Percentiles rank a stretch among this genome's conserved stretches.
These are phyloP conservation scores for Lucinisca nassula DNA, from an alignment of 2,888 invertebrate genomes.

Conservation along the genomic window DNA sequence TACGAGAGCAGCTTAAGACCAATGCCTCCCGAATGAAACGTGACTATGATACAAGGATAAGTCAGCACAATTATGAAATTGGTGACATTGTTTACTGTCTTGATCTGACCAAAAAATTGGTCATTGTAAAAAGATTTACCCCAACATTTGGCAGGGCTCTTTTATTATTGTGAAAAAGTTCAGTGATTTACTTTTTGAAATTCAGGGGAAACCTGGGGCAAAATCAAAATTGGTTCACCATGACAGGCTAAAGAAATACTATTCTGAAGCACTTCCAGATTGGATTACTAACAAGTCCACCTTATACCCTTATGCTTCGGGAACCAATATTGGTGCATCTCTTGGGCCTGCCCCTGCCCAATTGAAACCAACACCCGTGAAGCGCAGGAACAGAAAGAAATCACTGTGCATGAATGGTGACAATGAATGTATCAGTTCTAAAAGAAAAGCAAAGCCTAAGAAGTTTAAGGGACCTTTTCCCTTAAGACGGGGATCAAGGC, in stretches of 20 bases:
- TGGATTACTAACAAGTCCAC: too few relatives aligned
- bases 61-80: neutral
- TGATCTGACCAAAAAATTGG: slow-evolving; percentile 16
- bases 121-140: slow-evolving; percentile 21
- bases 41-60: slow-evolving; percentile 30
- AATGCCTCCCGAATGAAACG: slow-evolving; percentile 19
- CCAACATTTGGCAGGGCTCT: slow-evolving; percentile 36
- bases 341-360: too few relatives aligned
- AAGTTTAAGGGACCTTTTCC: too few relatives aligned
- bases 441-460: too few relatives aligned
- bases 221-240: slow-evolving; percentile 22
- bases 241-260: slow-evolving; percentile 29
- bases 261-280: neutral
- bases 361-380: too few relatives aligned
- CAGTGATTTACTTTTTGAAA: slow-evolving; percentile 26
- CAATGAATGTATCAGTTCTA: too few relatives aligned
- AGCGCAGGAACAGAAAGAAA: too few relatives aligned
- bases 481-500: too few relatives aligned
- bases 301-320: too few relatives aligned
- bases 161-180: slow-evolving; percentile 21
- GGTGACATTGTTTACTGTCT: slow-evolving; percentile 24
- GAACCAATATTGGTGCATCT: too few relatives aligned
- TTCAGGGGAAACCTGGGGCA: neutral
- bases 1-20: slow-evolving; percentile 12
- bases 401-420: too few relatives aligned